Base-by-base conservation (phyloP, 2,113 vertebrate species). In the Pterophyllum scalare region DNA sequence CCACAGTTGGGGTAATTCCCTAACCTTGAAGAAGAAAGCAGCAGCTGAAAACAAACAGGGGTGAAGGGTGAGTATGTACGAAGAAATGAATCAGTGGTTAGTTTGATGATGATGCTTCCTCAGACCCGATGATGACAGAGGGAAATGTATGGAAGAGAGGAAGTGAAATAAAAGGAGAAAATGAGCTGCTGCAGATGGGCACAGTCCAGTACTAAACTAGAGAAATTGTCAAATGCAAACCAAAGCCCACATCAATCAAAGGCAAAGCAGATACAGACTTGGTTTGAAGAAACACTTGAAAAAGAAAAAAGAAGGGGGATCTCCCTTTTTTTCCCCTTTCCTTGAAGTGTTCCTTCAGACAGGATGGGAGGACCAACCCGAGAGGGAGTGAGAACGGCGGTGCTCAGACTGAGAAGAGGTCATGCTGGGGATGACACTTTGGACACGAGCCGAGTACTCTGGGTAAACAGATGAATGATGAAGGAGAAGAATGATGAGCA, bases 361-460 rank as follows among this genome's bases (percentile, higher is more conserved):
- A 80, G 84, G 87, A 83, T 60, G 80, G 79, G 85, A 87, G 88
- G 95, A 98, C 98, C 35, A 97, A 99, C 98, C 97, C n/a, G 96
- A 96, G 83, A 96, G 93, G 20, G 97, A 97, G 91, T 95, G 95
- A 93, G 97, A 97, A 52, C 94, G 95, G 61, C 94, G 97, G 87
- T 96, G 96, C 85, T 96, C 97, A 93, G 94, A 92, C 88, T 94
- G 94, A 95, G 96, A 94, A 91, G 91, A 92, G 84, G 92, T 94
- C 89, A 92, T 93, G 86, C 93, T 95, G 81, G 95, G 95, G 92
- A 91, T 92, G 89, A 97, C 91, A 88, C 94, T 94, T 93, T 95
- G 96, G 94, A 97, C 96, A 84, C 95, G 97, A 93, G 97, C 97
- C 24, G 97, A 98, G 96, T 98, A 99, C 2, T 97, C 98, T 99